Evolutionary conservation across 2,113 vertebrate species (phyloP).

Genomic region (Campylomormyrus numenius): DNA sequence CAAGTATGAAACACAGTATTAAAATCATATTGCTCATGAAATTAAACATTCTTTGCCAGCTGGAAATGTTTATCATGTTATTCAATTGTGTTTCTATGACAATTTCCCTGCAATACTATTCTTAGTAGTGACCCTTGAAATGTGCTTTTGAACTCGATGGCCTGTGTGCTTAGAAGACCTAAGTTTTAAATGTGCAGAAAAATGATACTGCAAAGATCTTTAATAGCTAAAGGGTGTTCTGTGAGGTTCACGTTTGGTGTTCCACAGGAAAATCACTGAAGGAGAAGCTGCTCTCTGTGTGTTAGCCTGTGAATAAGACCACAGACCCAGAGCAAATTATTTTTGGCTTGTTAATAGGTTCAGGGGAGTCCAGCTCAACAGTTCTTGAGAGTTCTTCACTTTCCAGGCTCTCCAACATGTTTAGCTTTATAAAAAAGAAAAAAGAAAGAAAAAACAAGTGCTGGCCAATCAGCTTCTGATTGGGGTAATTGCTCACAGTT

Average conservation of each 20-base stretch:
- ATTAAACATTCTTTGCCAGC: not conserved
- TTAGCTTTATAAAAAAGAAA: not conserved
- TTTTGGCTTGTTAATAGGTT: not conserved
- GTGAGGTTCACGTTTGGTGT: not conserved
- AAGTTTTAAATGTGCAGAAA: constrained; percentile 1
- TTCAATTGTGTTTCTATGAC: not conserved
- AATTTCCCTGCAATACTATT: not conserved
- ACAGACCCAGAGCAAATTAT: not conserved
- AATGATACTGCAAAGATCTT: not conserved
- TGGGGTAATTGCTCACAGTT: not conserved
- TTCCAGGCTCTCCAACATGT: constrained; percentile 1
- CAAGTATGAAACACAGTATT: not conserved
- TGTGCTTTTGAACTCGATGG: not conserved
- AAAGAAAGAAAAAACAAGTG: not conserved
- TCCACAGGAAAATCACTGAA: not conserved
- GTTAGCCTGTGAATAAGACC: not conserved
- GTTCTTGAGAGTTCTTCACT: not conserved
- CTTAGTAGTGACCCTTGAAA: not conserved
- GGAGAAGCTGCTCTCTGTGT: not conserved
- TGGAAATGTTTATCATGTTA: not conserved
- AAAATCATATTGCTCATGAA: not conserved
- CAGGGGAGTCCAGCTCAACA: not conserved
- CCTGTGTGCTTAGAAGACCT: not conserved
- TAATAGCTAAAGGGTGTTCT: not conserved
- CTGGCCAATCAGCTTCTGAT: constrained; percentile 3